A percentile compares a stretch with the other conserved stretches of the same genome.
These are phyloP conservation scores for Lota lota DNA, from an alignment of 2,113 vertebrate species.

Conservation along the genomic window DNA sequence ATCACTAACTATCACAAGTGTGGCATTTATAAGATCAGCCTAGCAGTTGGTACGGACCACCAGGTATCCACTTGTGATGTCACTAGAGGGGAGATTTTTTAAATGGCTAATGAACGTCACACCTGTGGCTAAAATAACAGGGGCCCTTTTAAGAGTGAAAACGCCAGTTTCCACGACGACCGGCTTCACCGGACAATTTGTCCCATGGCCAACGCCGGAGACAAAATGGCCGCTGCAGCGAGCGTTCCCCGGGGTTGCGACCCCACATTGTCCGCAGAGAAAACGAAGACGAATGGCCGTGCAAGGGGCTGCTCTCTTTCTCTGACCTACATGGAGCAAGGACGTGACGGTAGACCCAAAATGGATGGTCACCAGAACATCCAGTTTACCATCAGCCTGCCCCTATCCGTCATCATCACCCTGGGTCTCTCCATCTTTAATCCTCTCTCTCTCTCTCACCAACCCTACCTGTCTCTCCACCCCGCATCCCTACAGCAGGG, in stretches of 20 bases:
- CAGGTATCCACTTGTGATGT: too few species aligned
- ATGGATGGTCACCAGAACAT: background rate
- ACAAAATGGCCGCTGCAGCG: conserved; percentile 47
- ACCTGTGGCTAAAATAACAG: too few species aligned
- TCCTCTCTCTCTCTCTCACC: background rate
- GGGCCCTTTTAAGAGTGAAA: too few species aligned
- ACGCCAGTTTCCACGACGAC: too few species aligned
- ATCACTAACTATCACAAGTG: too few species aligned
- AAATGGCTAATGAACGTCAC: too few species aligned
- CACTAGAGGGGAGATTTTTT: too few species aligned
- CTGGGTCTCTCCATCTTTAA: background rate
- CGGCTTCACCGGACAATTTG: too few species aligned
- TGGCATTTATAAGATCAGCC: too few species aligned
- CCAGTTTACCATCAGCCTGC: background rate
- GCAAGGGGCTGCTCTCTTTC: conserved; percentile 10
- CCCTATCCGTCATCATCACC: background rate
- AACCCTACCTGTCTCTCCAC: background rate
- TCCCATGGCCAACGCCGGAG: conserved; percentile 19
- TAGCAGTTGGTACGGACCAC: too few species aligned
- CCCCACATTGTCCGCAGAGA: conserved; percentile 42
- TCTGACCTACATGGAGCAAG: background rate
- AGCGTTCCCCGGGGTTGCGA: conserved; percentile 60
- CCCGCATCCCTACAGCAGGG: too few species aligned
- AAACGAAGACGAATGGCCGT: conserved; percentile 58
- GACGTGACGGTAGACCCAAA: background rate